These are phyloP conservation scores for Gadus chalcogrammus DNA, from an alignment of 2,113 vertebrate species.

Conservation along the genomic window DNA sequence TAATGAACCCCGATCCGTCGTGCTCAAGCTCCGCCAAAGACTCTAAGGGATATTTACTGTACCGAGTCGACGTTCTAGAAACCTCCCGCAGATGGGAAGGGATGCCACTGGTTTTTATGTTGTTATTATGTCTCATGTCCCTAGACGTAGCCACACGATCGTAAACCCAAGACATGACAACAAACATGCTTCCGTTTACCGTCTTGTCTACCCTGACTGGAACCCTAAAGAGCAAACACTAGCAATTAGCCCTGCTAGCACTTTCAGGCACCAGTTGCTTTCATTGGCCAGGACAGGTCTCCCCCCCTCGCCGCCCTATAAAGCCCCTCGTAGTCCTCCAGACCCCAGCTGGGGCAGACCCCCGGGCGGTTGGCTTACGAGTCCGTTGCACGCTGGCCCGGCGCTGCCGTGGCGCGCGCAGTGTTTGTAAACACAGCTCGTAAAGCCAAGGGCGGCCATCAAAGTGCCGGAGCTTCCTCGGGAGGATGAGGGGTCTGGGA, in stretches of 20 bases:
- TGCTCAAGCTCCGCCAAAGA: too few species aligned
- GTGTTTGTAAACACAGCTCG: constrained; percentile 68
- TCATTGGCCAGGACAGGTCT: constrained; percentile 67
- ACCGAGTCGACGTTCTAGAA: too few species aligned
- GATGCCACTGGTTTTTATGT: too few species aligned
- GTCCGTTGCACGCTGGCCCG: constrained; percentile 61
- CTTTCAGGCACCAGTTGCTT: constrained; percentile 72
- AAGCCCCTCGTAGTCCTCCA: constrained; percentile 58
- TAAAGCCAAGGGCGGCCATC: constrained; percentile 59
- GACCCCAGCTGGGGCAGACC: constrained; percentile 39
- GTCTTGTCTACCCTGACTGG: constrained; percentile 49
- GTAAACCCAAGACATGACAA: neutral
- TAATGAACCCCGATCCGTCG: neutral
- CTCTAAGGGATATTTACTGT: neutral
- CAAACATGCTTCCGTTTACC: constrained; percentile 46
- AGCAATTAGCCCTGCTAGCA: constrained; percentile 61
- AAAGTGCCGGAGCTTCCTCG: constrained; percentile 38
- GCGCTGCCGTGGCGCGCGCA: constrained; percentile 52
- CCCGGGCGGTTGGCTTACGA: constrained; percentile 62
- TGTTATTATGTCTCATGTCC: too few species aligned
- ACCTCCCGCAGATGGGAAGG: too few species aligned
- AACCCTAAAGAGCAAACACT: constrained; percentile 50
- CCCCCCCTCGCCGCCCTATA: constrained; percentile 47
- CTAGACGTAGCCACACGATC: too few species aligned
- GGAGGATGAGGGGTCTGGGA: constrained; percentile 51